These are phyloP conservation scores for Metaphire vulgaris DNA, from an alignment of 1,140 invertebrate genomes.

Conservation along the genomic window DNA sequence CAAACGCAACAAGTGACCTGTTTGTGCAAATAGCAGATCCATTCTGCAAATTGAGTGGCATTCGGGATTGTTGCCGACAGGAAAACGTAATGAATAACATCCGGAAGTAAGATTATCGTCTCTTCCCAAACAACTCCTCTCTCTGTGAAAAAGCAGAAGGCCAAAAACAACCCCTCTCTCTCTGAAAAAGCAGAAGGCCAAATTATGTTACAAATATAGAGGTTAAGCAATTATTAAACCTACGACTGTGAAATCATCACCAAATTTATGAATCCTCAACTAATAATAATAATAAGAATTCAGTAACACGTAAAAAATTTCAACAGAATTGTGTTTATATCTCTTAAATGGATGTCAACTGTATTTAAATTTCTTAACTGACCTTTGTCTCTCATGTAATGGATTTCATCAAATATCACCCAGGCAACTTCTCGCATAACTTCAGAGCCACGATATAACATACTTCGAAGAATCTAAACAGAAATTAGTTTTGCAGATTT, in stretches of 20 bases:
- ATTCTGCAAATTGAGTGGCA: constrained; percentile 93
- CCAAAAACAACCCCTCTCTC: constrained; percentile 85
- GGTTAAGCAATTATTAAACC: background rate
- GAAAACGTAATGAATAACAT: constrained; percentile 98
- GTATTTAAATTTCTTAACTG: no score
- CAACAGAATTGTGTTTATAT: no score
- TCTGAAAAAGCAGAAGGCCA: constrained; percentile 32
- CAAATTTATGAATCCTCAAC: no score
- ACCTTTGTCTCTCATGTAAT: constrained; percentile 97
- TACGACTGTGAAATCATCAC: background rate
- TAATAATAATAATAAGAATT: no score
- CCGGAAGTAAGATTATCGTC: constrained; percentile 91
- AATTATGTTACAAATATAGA: constrained; percentile 48
- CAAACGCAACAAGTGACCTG: no score
- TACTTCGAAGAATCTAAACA: constrained; percentile 83
- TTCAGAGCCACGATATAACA: constrained; percentile 97
- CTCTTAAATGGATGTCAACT: no score
- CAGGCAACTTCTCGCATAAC: constrained; percentile 95
- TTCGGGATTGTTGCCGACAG: constrained; percentile 99
- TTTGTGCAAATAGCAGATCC: constrained; percentile 92
- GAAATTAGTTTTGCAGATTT: no score
- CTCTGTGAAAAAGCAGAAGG: constrained; percentile 56
- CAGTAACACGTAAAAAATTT: no score
- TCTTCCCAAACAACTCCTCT: constrained; percentile 98
- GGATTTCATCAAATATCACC: constrained; percentile 99